phyloP scores from a whole-genome alignment of 2,113 vertebrate genomes.

The Scartelaos histophorus region DNA sequence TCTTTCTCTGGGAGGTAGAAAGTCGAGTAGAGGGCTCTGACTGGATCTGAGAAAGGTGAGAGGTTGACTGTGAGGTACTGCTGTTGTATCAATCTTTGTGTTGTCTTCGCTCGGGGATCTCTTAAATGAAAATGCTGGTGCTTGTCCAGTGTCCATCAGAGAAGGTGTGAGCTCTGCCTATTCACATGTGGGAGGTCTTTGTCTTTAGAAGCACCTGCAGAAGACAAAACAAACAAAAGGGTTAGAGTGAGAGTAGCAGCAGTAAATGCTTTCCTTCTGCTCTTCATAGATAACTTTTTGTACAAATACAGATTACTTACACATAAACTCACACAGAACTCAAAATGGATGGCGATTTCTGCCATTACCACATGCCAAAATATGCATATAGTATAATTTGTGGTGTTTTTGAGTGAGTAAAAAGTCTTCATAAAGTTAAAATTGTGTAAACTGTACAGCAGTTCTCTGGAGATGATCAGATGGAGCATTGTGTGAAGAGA shows the following conservation, averaged over 20 bases:
- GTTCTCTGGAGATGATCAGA: neutral
- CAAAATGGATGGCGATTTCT: too few species aligned
- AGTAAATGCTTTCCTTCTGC: neutral
- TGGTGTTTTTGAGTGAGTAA: neutral
- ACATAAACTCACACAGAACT: neutral
- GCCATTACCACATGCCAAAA: neutral
- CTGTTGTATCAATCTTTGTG: slow-evolving; percentile 19
- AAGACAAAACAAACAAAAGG: neutral
- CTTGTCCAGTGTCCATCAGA: slow-evolving; percentile 36
- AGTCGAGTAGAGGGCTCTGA: slow-evolving; percentile 29
- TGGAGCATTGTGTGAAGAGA: neutral
- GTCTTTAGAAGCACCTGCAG: slow-evolving; percentile 41
- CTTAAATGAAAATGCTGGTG: slow-evolving; percentile 46
- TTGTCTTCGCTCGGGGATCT: slow-evolving; percentile 13
- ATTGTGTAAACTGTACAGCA: neutral
- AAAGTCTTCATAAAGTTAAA: neutral
- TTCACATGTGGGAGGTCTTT: neutral
- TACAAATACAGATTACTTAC: too few species aligned
- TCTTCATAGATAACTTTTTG: neutral
- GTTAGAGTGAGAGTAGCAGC: slow-evolving; percentile 10
- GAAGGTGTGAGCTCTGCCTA: slow-evolving; percentile 1
- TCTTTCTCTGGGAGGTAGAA: slow-evolving; percentile 50
- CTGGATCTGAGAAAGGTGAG: slow-evolving; percentile 12
- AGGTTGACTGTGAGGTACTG: slow-evolving; percentile 25
- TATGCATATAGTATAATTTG: neutral